Base-by-base conservation (phyloP, 2,888 invertebrate genomes). In the Cordilura impudica region DNA sequence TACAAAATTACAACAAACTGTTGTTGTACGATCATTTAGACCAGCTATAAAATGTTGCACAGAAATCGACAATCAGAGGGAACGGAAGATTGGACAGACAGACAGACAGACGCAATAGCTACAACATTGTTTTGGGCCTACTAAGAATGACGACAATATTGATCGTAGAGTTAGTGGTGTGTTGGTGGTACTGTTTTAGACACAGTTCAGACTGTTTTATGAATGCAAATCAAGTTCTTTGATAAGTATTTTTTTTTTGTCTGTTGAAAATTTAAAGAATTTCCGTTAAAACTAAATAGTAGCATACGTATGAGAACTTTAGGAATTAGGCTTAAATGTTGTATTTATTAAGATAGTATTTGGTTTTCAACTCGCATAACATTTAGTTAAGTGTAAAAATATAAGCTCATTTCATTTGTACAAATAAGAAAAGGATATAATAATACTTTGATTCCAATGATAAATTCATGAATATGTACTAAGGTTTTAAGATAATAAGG, bases 291-390 rank as follows among this genome's bases (percentile, higher is more conserved):
- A 14, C 14, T 60, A 39, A 3, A 4, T 26, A 10, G n/a, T 51
- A 19, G n/a, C n/a, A n/a, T n/a, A n/a, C n/a, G n/a, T 71, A 65
- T 71, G 76, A 66, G 76, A 71, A 66, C 31, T 66, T 70, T 53
- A 12, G 31, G 19, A 58, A 58, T 58, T 53, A 29, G 31, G 23
- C 53, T 39, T 39, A 39, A 39, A 39, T 39, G 35, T 39, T 10
- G n/a, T 5, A 39, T 39, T 39, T n/a, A n/a, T 39, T 39, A 12
- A n/a, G n/a, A 39, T n/a, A 39, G 35, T 12, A n/a, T 1, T 39
- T 39, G 2, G n/a, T n/a, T n/a, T n/a, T n/a, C n/a, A n/a, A n/a
- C n/a, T 39, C n/a, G n/a, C n/a, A 39, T 39, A 10, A 39, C 10
- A 31, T 39, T 39, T 39, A n/a, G 35, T 35, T 2, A n/a, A 2